Evolutionary conservation across 1,140 invertebrate genomes (phyloP).

Genomic region (Atta texana): DNA sequence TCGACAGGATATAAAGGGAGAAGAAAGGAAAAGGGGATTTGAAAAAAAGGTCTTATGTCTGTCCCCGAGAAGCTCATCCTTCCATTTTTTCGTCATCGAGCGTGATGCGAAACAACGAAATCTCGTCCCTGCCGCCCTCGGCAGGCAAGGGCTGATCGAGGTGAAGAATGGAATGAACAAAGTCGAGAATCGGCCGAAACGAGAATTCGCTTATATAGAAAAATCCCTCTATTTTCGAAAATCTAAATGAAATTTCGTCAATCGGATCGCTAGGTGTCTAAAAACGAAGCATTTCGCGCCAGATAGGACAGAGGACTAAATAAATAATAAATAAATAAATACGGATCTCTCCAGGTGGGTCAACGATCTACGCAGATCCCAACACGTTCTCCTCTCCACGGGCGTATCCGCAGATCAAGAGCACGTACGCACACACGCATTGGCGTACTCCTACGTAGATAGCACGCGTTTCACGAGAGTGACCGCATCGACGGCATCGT

Average conservation of each 20-base stretch:
- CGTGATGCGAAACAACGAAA: conserved; percentile 12
- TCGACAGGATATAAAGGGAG: neutral
- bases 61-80: neutral
- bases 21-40: neutral
- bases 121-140: conserved; percentile 18
- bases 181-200: neutral
- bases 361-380: conserved; percentile 60
- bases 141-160: conserved; percentile 43
- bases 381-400: conserved; percentile 34
- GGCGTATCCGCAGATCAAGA: conserved; percentile 62
- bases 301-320: neutral
- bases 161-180: too few species aligned
- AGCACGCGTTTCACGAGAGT: conserved; percentile 66
- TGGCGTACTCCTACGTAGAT: conserved; percentile 7
- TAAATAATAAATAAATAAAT: conserved; percentile 10
- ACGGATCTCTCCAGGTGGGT: conserved; percentile 8
- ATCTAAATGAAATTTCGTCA: neutral
- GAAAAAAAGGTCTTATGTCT: neutral
- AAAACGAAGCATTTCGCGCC: neutral
- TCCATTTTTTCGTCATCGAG: neutral
- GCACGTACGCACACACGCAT: conserved; percentile 5
- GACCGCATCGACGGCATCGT: conserved; percentile 43
- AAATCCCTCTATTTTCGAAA: neutral
- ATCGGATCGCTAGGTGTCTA: neutral
- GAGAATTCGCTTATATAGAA: neutral